phyloP scores from a whole-genome alignment of 1,140 invertebrate species.

The Onthophagus taurus region DNA sequence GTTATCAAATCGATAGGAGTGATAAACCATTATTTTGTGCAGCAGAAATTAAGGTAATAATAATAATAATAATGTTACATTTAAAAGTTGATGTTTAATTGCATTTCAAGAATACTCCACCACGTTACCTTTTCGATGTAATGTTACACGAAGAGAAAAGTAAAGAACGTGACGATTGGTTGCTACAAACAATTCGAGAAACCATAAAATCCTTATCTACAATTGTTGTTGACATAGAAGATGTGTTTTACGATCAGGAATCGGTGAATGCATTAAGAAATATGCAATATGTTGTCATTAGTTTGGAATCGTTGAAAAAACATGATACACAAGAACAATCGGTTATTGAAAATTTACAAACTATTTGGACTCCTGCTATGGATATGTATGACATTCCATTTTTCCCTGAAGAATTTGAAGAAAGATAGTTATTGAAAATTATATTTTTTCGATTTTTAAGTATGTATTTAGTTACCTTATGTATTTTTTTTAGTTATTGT shows the following conservation, averaged over 20 bases:
- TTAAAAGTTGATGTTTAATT: neutral
- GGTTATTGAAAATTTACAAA: constrained; percentile 28
- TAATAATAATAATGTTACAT: no score
- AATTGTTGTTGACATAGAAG: no score
- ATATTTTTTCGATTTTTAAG: no score
- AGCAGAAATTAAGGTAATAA: constrained; percentile 36
- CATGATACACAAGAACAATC: constrained; percentile 6
- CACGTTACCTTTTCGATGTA: no score
- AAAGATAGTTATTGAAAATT: no score
- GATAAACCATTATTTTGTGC: constrained; percentile 40
- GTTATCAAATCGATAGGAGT: constrained; percentile 30
- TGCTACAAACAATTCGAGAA: constrained; percentile 1
- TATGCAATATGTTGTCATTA: constrained; percentile 11
- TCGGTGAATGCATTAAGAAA: constrained; percentile 2
- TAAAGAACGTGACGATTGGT: neutral
- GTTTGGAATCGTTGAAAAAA: constrained; percentile 6
- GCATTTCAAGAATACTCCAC: constrained; percentile 9
- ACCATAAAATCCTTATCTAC: no score
- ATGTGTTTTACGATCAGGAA: constrained; percentile 14
- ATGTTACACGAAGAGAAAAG: no score
- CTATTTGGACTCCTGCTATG: constrained; percentile 39
- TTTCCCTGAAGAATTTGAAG: no score
- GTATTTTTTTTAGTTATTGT: no score
- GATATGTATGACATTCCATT: constrained; percentile 41
- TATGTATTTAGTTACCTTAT: no score